Base-by-base conservation (phyloP, 53 echinoderm and acorn worm species). In the Stichopus horrens region DNA sequence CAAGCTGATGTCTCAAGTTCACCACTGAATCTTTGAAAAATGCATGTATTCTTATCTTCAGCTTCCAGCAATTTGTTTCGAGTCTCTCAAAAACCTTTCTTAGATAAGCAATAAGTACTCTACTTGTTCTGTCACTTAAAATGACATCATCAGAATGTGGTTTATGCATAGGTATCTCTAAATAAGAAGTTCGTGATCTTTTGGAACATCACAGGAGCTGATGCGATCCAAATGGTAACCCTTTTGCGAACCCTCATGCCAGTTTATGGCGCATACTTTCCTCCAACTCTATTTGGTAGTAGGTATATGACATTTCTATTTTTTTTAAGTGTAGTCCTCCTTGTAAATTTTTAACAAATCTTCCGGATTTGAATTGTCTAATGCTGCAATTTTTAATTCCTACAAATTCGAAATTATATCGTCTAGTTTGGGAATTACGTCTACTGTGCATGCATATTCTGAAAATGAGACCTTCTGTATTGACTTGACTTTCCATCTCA, bases 271-370 rank as follows among this genome's bases (percentile, higher is more conserved):
- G n/a, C n/a, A n/a, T n/a, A 5, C 68, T 73, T 7, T 9, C 18
- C 19, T 90, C 94, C 7, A 94, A 13, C 54, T 92, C 92, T 6
- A 94, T 91, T 73, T 90, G 94, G 55, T 90, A 83, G 52, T 94
- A 94, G 53, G 92, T 90, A 63, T 94, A 88, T 53, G 88, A 88
- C 75, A 94, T 65, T 60, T 94, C 92, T 9, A 94, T 67, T 52
- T 88, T 94, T n/a, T 37, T 65, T 54, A 90, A 92, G 67, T 65
- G 60, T 53, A 88, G 86, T 13, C 90, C 91, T 18, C 92, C 91
- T 86, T 90, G 83, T 1, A 91, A 81, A 54, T 91, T 86, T 75
- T 93, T 23, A 91, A 51, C 86, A 93, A 23, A 80, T 91, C 93
- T 10, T 91, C 89, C 6, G 91, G 85, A 20, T 86, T 74, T 82